Evolutionary conservation across 2,113 vertebrate genomes (phyloP).

Genomic region (Cariama cristata): DNA sequence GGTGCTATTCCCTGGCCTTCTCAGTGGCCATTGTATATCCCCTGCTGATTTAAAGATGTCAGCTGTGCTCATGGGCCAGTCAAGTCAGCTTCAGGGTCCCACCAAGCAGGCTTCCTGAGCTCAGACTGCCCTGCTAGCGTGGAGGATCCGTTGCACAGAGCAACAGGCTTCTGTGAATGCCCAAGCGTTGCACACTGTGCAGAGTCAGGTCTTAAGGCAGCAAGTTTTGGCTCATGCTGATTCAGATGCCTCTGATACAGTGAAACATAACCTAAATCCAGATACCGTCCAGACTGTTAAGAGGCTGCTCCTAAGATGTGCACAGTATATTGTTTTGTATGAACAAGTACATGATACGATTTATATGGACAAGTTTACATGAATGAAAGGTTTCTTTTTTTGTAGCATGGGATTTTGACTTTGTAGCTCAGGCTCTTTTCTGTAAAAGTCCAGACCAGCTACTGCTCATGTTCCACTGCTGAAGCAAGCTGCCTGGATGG

Average conservation of each 20-base stretch:
- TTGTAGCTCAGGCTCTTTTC: not conserved
- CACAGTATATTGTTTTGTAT: not conserved
- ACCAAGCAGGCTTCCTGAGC: not conserved
- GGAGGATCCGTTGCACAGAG: not conserved
- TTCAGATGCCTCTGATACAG: not conserved
- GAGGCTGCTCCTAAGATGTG: not conserved
- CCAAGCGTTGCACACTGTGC: not conserved
- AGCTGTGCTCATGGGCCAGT: not conserved
- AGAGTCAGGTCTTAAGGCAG: not conserved
- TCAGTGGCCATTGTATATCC: accelerated
- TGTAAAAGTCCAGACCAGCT: not conserved
- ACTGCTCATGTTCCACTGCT: not conserved
- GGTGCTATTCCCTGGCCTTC: not conserved
- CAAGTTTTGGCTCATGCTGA: not conserved
- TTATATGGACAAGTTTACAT: not conserved
- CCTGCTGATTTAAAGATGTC: not conserved
- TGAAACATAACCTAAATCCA: not conserved
- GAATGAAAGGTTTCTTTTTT: not conserved
- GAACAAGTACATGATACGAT: not conserved
- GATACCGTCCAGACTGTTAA: not conserved
- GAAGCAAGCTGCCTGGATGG: not conserved
- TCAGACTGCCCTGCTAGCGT: not conserved
- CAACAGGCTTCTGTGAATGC: not conserved
- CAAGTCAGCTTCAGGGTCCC: not conserved
- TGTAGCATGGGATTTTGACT: not conserved